Base-by-base conservation (phyloP, 2,113 vertebrate species). In the Menura novaehollandiae region DNA sequence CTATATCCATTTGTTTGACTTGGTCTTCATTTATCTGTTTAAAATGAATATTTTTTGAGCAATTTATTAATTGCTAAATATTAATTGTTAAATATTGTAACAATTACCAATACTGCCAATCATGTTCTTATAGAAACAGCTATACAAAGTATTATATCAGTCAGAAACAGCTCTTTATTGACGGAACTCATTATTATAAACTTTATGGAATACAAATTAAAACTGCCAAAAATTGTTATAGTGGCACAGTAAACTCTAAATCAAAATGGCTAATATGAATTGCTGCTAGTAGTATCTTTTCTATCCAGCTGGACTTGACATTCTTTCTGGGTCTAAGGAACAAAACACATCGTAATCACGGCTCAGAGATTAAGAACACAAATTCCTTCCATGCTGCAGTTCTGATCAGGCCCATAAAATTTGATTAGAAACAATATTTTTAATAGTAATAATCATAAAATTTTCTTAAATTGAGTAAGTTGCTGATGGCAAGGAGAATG, bases 1-100 rank as follows among this genome's bases (percentile, higher is more conserved):
- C 99, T 97, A 97, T 99, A 97, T 99, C 99, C 99, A 99, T 99
- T 98, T 99, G 99, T 97, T 98, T 99, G 95, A 99, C 98, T 96
- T 99, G 99, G 46, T 99, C 99, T 97, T 99, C 98, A 93, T 99
- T 99, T 97, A 99, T 98, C 99, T 99, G 98, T 97, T 95, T 69
- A 97, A 97, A 97, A 97, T 67, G 88, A 84, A 95, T 32, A 3
- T 95, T 91, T 96, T 93, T 62, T 78, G 41, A 94, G 35, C 13
- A 28, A 35, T 74, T 67, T 71, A 3, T 68, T 67, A 90, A n/a
- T n/a, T n/a, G n/a, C n/a, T n/a, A n/a, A n/a, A n/a, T n/a, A n/a
- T n/a, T n/a, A n/a, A n/a, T n/a, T n/a, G n/a, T n/a, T 18, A 44
- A 58, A 68, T 56, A 73, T n/a, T n/a, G 13, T 60, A 74, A 77